Evolutionary conservation across 1,140 invertebrate species (phyloP).

Genomic region (Schlechtendalia chinensis): DNA sequence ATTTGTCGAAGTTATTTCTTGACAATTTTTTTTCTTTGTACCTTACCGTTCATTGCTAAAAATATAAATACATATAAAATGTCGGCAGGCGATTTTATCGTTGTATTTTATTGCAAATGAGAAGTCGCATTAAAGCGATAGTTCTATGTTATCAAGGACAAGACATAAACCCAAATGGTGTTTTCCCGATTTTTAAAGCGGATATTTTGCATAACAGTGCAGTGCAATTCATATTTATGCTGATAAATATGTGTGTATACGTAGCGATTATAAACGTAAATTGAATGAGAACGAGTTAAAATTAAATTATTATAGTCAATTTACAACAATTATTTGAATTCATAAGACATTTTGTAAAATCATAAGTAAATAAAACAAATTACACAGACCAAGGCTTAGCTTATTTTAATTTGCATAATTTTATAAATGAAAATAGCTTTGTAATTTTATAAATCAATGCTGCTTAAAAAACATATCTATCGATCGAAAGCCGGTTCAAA

Average conservation of each 20-base stretch:
- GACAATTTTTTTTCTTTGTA: neutral
- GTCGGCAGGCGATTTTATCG: conserved; percentile 44
- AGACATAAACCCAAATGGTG: conserved; percentile 22
- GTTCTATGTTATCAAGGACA: neutral
- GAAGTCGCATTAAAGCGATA: conserved; percentile 37
- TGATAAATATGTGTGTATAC: neutral
- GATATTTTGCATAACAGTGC: conserved; percentile 11
- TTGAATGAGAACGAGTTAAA: no score
- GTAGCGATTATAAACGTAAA: neutral
- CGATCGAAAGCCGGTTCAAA: no score
- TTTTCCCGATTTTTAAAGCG: conserved; percentile 26
- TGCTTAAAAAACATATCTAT: no score
- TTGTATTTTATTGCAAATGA: conserved; percentile 48
- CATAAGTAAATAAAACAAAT: no score
- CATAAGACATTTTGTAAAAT: no score
- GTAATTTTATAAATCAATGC: no score
- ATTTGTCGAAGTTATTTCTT: neutral
- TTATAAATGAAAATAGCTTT: no score
- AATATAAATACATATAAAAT: neutral
- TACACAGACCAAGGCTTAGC: no score
- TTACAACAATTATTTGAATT: no score
- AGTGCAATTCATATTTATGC: neutral
- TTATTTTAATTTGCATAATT: no score
- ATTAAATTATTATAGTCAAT: no score
- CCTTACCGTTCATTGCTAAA: neutral